These are phyloP conservation scores for Sceliomorpha sp. DNA, from an alignment of 2,888 invertebrate genomes.

Conservation along the genomic window DNA sequence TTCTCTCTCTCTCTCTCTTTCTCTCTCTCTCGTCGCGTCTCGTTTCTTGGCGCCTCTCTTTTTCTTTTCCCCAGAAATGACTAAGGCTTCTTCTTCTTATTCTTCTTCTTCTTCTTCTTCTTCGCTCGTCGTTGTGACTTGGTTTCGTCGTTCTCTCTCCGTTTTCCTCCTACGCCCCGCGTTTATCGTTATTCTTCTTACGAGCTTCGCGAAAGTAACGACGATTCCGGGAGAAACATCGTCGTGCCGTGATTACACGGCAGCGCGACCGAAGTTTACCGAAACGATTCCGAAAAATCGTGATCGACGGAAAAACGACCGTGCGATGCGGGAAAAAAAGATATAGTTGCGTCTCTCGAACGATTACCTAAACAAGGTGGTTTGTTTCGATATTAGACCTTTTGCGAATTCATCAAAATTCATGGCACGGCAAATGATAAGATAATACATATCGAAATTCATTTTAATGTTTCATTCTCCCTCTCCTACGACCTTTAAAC, in stretches of 20 bases:
- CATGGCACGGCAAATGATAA: constrained; percentile 18
- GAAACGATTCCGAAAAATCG: constrained; percentile 39
- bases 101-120: constrained; percentile 8
- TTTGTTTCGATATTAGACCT: constrained; percentile 36
- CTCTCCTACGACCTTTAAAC: no score
- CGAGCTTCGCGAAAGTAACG: constrained; percentile 39
- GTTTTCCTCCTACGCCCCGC: constrained; percentile 19
- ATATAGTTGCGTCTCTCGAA: constrained; percentile 23
- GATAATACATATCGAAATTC: no score
- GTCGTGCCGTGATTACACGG: constrained; percentile 34
- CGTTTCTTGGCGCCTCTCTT: no score
- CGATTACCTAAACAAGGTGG: constrained; percentile 35
- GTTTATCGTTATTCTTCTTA: constrained; percentile 36
- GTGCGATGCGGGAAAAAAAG: constrained; percentile 23
- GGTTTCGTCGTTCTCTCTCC: constrained; percentile 2
- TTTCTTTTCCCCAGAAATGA: no score
- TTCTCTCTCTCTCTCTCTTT: constrained; percentile 32
- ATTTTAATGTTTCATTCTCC: no score
- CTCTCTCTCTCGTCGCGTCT: background rate
- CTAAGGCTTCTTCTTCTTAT: no score
- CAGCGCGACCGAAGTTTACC: constrained; percentile 29
- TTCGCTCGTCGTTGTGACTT: constrained; percentile 7
- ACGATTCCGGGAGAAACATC: constrained; percentile 34
- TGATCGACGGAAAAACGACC: constrained; percentile 22
- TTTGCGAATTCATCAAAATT: constrained; percentile 17